A percentile compares a stretch with the other conserved stretches of the same genome.
Evolutionary conservation across 1,140 invertebrate genomes (phyloP).

Genomic region (Nasonia vitripennis): DNA sequence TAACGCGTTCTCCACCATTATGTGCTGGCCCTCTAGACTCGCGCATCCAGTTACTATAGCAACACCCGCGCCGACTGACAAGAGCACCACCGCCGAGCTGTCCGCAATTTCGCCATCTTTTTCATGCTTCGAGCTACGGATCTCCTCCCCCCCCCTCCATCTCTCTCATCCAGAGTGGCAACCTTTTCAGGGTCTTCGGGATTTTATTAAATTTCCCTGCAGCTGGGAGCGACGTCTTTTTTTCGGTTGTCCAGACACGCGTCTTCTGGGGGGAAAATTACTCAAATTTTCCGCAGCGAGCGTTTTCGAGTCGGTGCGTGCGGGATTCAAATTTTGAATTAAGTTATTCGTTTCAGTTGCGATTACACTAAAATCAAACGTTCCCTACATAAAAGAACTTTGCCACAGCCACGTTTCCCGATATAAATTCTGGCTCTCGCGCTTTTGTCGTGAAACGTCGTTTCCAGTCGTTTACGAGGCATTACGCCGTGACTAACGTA

Average conservation of each 20-base stretch:
- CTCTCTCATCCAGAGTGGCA: not conserved
- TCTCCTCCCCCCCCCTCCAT: not conserved
- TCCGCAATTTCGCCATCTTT: conserved; percentile 42
- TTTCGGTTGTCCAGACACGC: not conserved
- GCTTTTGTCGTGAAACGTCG: conserved; percentile 49
- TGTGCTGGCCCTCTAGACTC: conserved; percentile 54
- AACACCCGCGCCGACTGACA: conserved; percentile 60
- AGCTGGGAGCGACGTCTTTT: not conserved
- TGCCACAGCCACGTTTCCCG: not conserved
- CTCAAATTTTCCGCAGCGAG: not conserved
- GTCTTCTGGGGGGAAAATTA: not conserved
- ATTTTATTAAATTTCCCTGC: conserved; percentile 1
- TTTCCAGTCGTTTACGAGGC: conserved; percentile 54
- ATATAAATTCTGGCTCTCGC: not conserved
- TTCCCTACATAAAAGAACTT: no score
- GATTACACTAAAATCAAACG: not conserved
- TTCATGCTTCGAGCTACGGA: not conserved
- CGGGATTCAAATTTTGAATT: no score
- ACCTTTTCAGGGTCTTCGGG: not conserved
- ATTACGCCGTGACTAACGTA: conserved; percentile 61
- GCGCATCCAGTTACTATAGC: conserved; percentile 64
- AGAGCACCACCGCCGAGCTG: conserved; percentile 51
- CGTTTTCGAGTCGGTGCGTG: not conserved
- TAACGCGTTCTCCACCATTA: conserved; percentile 58
- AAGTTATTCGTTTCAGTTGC: no score